phyloP scores from a whole-genome alignment of 1,140 invertebrate genomes.

The Neodiprion fabricii region DNA sequence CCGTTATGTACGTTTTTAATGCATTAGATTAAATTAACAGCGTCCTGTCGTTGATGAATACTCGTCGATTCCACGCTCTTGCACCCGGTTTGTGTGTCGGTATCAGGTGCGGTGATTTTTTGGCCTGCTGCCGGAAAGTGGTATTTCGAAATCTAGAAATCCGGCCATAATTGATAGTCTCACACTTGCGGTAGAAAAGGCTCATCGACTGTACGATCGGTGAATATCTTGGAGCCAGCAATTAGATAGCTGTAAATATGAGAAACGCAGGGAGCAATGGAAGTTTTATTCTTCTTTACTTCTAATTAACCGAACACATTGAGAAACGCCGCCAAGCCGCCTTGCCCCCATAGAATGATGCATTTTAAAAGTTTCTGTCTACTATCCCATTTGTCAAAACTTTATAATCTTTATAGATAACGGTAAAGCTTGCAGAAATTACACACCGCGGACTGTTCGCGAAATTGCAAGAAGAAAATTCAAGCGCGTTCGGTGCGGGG shows the following conservation, averaged over 20 bases:
- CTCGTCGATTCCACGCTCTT: not conserved
- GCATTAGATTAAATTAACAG: not conserved
- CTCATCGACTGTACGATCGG: too few relatives aligned
- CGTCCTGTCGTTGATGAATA: not conserved
- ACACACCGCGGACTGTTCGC: not conserved
- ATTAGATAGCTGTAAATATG: too few relatives aligned
- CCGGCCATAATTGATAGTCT: too few relatives aligned
- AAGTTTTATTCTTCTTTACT: not conserved
- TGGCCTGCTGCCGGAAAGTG: too few relatives aligned
- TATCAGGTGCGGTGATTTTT: too few relatives aligned
- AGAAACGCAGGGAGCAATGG: too few relatives aligned
- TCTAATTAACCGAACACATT: constrained; percentile 2
- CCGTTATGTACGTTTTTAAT: not conserved
- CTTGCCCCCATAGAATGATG: not conserved
- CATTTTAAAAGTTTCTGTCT: constrained; percentile 1
- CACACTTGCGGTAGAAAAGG: too few relatives aligned
- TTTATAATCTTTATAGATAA: not conserved
- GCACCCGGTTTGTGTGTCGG: too few relatives aligned
- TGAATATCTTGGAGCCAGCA: too few relatives aligned
- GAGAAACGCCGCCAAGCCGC: not conserved
- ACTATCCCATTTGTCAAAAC: constrained; percentile 7
- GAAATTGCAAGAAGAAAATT: not conserved
- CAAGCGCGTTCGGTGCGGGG: not conserved
- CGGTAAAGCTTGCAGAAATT: not conserved
- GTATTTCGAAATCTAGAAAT: too few relatives aligned